These are phyloP conservation scores for Chlorocebus sabaeus DNA, from an alignment of 2,113 vertebrate species.

Conservation along the genomic window DNA sequence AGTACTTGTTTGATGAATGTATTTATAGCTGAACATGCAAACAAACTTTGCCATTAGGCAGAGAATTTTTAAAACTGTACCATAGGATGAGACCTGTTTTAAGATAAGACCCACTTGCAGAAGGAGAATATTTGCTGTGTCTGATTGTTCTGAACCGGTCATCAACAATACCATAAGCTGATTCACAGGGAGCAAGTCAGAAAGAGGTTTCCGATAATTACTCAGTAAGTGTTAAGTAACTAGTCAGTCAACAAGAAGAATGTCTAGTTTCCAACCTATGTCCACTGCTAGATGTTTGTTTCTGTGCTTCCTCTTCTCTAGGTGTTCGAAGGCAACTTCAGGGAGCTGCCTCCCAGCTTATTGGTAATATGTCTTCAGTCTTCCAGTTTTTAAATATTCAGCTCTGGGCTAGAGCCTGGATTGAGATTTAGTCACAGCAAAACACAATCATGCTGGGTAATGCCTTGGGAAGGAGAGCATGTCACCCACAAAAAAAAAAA, in stretches of 20 bases:
- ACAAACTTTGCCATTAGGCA: neutral
- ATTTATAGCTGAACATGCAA: neutral
- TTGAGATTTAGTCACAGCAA: neutral
- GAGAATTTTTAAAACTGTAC: neutral
- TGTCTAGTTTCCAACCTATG: neutral
- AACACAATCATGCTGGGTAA: neutral
- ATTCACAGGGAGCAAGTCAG: neutral
- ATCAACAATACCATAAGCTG: neutral
- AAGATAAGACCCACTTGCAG: neutral
- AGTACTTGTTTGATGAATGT: neutral
- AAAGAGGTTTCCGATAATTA: neutral
- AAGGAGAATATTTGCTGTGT: neutral
- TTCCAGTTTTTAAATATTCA: neutral
- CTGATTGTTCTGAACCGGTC: neutral
- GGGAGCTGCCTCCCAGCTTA: neutral
- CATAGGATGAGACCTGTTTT: neutral
- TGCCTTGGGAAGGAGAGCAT: neutral
- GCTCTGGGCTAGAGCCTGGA: neutral
- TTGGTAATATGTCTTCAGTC: neutral
- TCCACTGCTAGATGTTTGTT: neutral
- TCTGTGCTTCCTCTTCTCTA: neutral
- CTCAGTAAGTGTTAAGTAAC: neutral
- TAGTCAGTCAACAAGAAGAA: neutral
- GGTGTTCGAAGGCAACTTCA: neutral
- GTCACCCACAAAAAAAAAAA: neutral